Percentiles rank a stretch among this genome's conserved stretches.
Evolutionary conservation across 2,113 vertebrate genomes (phyloP).

Genomic region (Proteles cristata): DNA sequence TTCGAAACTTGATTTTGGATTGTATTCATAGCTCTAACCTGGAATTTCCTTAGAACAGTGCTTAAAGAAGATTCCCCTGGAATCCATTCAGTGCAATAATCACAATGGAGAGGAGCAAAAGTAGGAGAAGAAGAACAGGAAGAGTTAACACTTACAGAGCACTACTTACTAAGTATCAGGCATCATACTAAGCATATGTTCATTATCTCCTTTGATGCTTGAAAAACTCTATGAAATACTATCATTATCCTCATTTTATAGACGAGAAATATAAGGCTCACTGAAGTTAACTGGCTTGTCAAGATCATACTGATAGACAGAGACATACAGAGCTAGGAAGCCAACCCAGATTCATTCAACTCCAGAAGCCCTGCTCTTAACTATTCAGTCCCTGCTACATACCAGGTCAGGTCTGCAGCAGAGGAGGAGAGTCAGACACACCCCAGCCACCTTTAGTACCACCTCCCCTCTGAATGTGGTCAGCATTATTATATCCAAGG

Average conservation of each 20-base stretch:
- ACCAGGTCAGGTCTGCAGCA: neutral
- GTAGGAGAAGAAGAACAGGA: neutral
- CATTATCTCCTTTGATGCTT: neutral
- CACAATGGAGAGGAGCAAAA: neutral
- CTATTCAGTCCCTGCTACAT: neutral
- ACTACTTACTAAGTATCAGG: neutral
- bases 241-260: constrained; percentile 13
- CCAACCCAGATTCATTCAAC: neutral
- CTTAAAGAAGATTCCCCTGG: neutral
- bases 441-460: neutral
- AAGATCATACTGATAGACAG: neutral
- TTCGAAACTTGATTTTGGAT: constrained; percentile 7
- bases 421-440: neutral
- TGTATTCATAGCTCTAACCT: neutral
- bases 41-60: neutral
- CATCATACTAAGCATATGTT: neutral
- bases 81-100: neutral
- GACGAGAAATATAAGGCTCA: neutral
- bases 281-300: neutral
- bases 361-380: neutral
- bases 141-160: neutral
- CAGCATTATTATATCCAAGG: neutral
- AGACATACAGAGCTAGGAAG: constrained; percentile 12
- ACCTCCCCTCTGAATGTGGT: neutral
- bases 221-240: constrained; percentile 32